These are phyloP conservation scores for Marasmarcha lunaedactyla DNA, from an alignment of 2,888 invertebrate species.

Conservation along the genomic window DNA sequence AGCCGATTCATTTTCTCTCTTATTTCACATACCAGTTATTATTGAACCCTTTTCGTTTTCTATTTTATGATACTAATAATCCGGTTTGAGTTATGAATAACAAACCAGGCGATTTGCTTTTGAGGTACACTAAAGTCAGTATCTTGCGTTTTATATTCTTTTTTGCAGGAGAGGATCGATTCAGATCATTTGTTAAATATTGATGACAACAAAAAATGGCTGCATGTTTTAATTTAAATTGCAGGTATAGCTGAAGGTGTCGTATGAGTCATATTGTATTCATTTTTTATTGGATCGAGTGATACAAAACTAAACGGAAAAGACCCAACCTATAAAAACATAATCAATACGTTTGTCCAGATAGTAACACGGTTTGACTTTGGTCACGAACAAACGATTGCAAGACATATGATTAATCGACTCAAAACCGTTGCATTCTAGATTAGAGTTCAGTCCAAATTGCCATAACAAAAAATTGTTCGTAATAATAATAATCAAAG, in stretches of 20 bases:
- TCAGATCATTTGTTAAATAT: no score
- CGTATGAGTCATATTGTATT: neutral
- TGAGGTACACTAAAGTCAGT: no score
- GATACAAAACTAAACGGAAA: neutral
- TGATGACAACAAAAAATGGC: no score
- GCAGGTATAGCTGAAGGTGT: neutral
- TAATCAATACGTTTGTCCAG: conserved; percentile 8
- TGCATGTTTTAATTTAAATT: neutral
- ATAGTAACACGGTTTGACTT: conserved; percentile 28
- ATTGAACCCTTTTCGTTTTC: conserved; percentile 12
- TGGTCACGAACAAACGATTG: conserved; percentile 24
- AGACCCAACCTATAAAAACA: neutral
- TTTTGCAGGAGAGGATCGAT: no score
- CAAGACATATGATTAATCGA: conserved; percentile 32
- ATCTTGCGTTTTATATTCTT: no score
- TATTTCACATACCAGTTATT: conserved; percentile 13
- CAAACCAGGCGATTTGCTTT: no score
- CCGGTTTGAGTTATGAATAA: conserved; percentile 6
- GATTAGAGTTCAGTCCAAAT: conserved; percentile 24
- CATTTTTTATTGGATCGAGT: neutral
- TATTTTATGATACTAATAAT: conserved; percentile 10
- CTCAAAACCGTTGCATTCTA: conserved; percentile 31
- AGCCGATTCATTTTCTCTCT: conserved; percentile 13
- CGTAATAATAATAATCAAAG: conserved; percentile 28
- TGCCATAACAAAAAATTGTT: conserved; percentile 15